These are phyloP conservation scores for Aphidoletes aphidimyza DNA, from an alignment of 2,888 invertebrate genomes.

Conservation along the genomic window DNA sequence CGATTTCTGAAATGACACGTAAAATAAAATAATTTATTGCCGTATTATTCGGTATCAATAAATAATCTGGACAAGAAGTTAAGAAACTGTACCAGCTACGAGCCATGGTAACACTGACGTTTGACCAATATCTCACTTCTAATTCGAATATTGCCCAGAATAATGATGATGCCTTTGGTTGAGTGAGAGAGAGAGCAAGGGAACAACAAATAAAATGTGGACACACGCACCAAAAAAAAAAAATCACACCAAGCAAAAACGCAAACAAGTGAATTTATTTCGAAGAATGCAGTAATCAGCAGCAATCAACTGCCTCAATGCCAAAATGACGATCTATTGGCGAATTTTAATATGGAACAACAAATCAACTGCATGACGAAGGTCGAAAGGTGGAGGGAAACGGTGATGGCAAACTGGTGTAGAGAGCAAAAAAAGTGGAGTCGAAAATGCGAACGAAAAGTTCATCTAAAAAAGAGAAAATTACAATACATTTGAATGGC, in stretches of 20 bases:
- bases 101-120: background rate
- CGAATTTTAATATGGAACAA: slow-evolving; percentile 16
- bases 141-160: background rate
- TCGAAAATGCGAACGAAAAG: no score
- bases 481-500: slow-evolving; percentile 44
- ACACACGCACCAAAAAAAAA: background rate
- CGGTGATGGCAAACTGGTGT: no score
- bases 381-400: no score
- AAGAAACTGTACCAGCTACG: no score
- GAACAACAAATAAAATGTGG: background rate
- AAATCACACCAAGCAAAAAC: background rate
- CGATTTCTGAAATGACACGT: background rate
- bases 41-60: slow-evolving; percentile 46
- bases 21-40: slow-evolving; percentile 48
- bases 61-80: slow-evolving; percentile 43
- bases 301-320: background rate
- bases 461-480: slow-evolving; percentile 10
- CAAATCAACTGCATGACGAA: background rate
- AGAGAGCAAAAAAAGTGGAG: no score
- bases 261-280: slow-evolving; percentile 34
- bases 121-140: slow-evolving; percentile 33
- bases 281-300: slow-evolving; percentile 41
- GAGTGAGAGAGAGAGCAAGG: background rate
- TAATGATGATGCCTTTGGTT: slow-evolving; percentile 32
- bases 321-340: background rate